Conservation (phyloP, 2,113 vertebrate genomes). For the Archilochus colubris region DNA sequence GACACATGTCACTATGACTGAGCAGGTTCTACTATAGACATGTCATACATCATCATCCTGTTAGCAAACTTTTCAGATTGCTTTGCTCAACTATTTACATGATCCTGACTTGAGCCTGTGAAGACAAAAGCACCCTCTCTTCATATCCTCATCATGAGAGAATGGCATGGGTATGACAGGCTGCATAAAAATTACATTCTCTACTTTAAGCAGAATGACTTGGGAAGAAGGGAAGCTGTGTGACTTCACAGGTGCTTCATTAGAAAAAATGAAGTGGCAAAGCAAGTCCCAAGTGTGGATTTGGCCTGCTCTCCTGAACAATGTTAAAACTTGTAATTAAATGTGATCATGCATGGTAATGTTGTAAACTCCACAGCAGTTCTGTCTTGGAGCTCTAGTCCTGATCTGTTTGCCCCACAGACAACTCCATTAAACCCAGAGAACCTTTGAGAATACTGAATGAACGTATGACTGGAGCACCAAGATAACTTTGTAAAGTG, state of each 20-base stretch:
- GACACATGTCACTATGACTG: neutral
- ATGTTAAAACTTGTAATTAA: neutral
- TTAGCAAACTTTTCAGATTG: neutral
- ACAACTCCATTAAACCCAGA: neutral
- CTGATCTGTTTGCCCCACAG: neutral
- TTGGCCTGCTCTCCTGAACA: neutral
- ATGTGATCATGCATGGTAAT: fast-evolving
- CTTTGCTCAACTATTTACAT: neutral
- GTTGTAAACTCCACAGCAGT: neutral
- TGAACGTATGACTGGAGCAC: neutral
- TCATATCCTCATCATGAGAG: neutral
- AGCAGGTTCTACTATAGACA: neutral
- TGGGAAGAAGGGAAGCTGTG: neutral
- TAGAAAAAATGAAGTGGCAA: neutral
- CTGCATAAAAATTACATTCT: neutral
- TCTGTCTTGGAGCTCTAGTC: neutral
- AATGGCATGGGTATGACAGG: neutral
- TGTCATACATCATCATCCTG: neutral
- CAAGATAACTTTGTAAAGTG: neutral
- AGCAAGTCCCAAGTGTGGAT: neutral
- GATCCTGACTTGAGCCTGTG: neutral
- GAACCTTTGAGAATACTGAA: neutral
- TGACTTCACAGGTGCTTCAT: neutral
- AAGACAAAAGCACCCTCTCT: neutral
- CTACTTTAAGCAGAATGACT: neutral